phyloP scores from a whole-genome alignment of 1,140 invertebrate genomes.

The Brachionus rotundiformis region DNA sequence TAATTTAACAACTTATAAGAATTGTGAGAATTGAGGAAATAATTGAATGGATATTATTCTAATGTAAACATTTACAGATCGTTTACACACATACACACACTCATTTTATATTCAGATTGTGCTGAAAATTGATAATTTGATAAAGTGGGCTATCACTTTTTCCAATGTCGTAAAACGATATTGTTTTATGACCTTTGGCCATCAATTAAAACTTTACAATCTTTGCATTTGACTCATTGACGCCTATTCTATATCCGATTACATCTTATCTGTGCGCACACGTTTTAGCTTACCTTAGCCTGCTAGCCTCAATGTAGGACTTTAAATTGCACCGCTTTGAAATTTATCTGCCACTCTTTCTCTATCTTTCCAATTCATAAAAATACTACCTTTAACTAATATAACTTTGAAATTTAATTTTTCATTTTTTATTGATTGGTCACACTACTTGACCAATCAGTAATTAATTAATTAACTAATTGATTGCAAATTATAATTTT shows the following conservation, averaged over 20 bases:
- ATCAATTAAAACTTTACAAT: conserved; percentile 23
- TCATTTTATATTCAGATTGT: neutral
- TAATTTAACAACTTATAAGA: conserved; percentile 22
- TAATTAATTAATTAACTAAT: too few species aligned
- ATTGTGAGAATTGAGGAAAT: conserved; percentile 40
- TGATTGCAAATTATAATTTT: too few species aligned
- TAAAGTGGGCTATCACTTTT: conserved; percentile 33
- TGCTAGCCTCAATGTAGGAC: neutral
- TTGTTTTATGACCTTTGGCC: conserved; percentile 24
- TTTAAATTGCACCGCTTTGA: neutral
- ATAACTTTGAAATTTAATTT: too few species aligned
- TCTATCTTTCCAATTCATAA: neutral
- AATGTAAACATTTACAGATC: conserved; percentile 37
- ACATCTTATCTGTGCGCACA: neutral
- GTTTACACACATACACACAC: neutral
- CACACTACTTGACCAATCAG: too few species aligned
- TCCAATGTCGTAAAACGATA: neutral
- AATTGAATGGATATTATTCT: neutral
- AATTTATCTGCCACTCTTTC: neutral
- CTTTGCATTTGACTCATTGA: neutral
- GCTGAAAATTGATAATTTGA: conserved; percentile 41
- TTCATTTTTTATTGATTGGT: too few species aligned
- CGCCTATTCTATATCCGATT: neutral
- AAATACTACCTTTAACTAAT: neutral
- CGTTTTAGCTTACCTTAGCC: neutral